Conservation (phyloP, 1,140 invertebrate genomes). For the Drosophila parabipectinata region DNA sequence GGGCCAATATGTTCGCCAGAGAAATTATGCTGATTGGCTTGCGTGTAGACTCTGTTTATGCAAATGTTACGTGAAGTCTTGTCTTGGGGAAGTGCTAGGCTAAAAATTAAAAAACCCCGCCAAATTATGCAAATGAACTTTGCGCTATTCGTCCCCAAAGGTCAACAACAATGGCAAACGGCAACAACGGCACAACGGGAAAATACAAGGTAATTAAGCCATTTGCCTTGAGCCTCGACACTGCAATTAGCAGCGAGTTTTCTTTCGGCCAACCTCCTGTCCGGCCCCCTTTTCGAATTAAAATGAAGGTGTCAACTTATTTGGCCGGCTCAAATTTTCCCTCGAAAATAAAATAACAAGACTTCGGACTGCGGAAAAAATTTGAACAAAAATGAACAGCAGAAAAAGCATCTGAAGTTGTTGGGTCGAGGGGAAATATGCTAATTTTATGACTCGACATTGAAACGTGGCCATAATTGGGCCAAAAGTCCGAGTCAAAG, state of each 20-base stretch:
- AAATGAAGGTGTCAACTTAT: constrained; percentile 75
- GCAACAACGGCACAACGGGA: constrained; percentile 16
- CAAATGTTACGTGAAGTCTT: constrained; percentile 60
- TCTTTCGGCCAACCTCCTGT: constrained; percentile 16
- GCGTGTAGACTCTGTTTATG: constrained; percentile 58
- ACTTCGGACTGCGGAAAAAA: constrained; percentile 1
- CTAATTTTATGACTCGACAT: constrained; percentile 71
- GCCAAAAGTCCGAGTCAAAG: constrained; percentile 57
- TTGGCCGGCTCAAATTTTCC: constrained; percentile 51
- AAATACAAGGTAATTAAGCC: constrained; percentile 70
- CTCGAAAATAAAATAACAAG: constrained; percentile 27
- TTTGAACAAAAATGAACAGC: constrained; percentile 11
- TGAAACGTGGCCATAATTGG: constrained; percentile 71
- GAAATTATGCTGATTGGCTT: constrained; percentile 51
- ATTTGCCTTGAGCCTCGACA: constrained; percentile 66
- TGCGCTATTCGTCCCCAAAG: constrained; percentile 42
- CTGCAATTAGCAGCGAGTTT: constrained; percentile 70
- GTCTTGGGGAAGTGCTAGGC: constrained; percentile 42
- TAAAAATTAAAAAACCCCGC: constrained; percentile 54
- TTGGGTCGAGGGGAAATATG: constrained; percentile 55
- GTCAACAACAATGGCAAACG: constrained; percentile 41
- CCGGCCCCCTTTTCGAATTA: constrained; percentile 28
- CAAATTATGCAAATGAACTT: constrained; percentile 77
- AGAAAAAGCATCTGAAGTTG: constrained; percentile 55
- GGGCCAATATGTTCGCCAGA: constrained; percentile 28